Percentiles rank a stretch among this genome's conserved stretches.
phyloP scores from a whole-genome alignment of 2,113 vertebrate species.

The Callorhinus ursinus region DNA sequence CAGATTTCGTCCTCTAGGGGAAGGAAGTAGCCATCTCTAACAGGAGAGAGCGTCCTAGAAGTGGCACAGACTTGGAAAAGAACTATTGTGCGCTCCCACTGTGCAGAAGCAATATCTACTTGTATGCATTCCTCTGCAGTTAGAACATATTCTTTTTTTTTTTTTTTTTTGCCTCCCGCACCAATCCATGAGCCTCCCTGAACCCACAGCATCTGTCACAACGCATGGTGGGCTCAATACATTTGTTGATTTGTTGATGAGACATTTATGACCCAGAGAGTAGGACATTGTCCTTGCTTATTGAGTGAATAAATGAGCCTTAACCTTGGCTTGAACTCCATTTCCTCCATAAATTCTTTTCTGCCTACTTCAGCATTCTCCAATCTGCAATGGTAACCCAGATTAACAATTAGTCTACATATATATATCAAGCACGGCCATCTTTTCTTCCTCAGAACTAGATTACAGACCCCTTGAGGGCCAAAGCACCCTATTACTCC shows the following conservation, averaged over 20 bases:
- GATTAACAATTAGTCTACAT: neutral
- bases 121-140: neutral
- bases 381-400: neutral
- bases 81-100: neutral
- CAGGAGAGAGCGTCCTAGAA: neutral
- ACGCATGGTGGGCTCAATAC: neutral
- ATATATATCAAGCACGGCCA: neutral
- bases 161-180: neutral
- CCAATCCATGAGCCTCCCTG: neutral
- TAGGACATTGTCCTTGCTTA: neutral
- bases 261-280: neutral
- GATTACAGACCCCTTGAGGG: neutral
- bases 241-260: slow-evolving; percentile 8
- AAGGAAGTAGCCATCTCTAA: neutral
- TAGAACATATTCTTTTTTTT: neutral
- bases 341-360: neutral
- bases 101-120: neutral
- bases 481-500: neutral
- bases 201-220: neutral
- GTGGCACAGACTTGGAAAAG: neutral
- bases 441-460: slow-evolving; percentile 32
- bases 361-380: neutral
- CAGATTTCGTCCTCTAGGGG: neutral
- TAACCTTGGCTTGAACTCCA: neutral
- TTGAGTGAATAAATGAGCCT: neutral